These are phyloP conservation scores for Cryptoblepharus egeriae DNA, from an alignment of 2,797 vertebrate species.

Conservation along the genomic window DNA sequence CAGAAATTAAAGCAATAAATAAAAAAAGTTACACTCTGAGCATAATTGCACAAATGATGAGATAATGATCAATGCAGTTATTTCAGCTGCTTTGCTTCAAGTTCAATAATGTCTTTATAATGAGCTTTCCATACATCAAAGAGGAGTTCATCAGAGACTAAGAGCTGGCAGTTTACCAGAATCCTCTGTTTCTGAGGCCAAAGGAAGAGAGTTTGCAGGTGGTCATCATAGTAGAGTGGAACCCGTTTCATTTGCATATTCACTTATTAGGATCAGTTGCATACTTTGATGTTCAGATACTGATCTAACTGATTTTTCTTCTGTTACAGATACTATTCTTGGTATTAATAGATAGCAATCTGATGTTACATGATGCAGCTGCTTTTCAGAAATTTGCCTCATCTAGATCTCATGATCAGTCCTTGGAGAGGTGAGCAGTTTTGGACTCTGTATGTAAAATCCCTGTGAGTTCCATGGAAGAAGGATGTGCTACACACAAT, in stretches of 20 bases:
- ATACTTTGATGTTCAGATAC: neutral
- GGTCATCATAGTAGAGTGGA: neutral
- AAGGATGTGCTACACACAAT: neutral
- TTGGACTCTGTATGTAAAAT: neutral
- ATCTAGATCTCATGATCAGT: neutral
- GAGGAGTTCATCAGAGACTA: neutral
- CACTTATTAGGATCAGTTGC: neutral
- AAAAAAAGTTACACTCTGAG: neutral
- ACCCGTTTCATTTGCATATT: neutral
- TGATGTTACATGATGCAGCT: neutral
- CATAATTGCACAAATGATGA: neutral
- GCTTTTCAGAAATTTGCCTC: neutral
- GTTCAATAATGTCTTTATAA: conserved; percentile 6
- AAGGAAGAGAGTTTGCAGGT: neutral
- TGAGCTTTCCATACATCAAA: neutral
- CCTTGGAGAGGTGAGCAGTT: neutral
- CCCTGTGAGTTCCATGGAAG: neutral
- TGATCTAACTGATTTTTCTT: neutral
- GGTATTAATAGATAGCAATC: neutral
- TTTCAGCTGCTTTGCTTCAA: neutral
- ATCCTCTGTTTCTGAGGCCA: neutral
- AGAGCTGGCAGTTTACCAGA: neutral
- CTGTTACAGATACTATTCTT: neutral
- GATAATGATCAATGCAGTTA: neutral
- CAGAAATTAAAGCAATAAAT: neutral